Evolutionary conservation across 2,113 vertebrate species (phyloP), one percentile per base, ranked within the genome.

Genomic region (Nothoprocta pentlandii): DNA sequence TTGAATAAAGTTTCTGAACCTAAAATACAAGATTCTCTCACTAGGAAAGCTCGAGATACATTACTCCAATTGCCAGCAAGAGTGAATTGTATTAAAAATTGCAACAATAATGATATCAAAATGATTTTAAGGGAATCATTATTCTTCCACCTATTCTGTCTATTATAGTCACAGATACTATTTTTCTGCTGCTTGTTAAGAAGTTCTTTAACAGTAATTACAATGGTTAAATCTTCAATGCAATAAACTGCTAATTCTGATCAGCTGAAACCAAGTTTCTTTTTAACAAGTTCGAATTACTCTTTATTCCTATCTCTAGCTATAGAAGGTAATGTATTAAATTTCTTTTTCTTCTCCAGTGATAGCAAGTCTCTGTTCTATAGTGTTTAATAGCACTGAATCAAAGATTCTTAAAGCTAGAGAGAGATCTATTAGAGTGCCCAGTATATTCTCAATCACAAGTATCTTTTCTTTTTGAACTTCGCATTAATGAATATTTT

Each of bases 211-310:
- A 30, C 68, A 1, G 1, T 68, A 86, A 84, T 58, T 81, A 84
- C 66, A 79, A 39, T 39, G 36, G 36, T 39, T 39, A 39, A 39
- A 39, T 39, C 36, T 39, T 39, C 36, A 39, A 39, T 77, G 7
- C 66, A 95, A 73, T 84, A 89, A 89, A 89, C 23, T 69, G 67
- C 61, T 94, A 89, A 89, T 91, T 96, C 87, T 94, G 28, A 82
- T 36, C 26, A 91, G n/a, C 34, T 87, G 62, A 92, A 94, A 74
- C n/a, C 7, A 16, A 75, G 19, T 75, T 91, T 71, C 46, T 67
- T 89, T 93, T 85, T 81, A 87, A 86, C 56, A 80, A 42, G 20
- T 81, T 88, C 46, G 64, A 93, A 78, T 94, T 85, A 70, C 8
- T 84, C 80, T 93, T 92, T 84, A 92, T 94, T 93, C 46, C 1